phyloP scores from a whole-genome alignment of 2,113 vertebrate genomes.

The Rhagologus leucostigma region DNA sequence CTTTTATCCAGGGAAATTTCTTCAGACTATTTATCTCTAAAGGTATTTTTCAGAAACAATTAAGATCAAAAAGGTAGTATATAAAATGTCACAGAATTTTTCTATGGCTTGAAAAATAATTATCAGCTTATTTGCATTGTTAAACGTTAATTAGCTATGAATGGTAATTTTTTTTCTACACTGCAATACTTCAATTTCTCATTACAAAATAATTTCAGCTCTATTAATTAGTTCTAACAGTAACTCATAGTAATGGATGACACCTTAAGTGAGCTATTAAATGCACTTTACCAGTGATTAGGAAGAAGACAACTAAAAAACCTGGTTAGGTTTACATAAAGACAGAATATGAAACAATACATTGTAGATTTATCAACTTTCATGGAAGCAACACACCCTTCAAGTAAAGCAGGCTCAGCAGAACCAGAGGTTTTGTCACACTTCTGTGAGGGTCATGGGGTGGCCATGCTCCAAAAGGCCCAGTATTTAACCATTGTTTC shows the following conservation, averaged over 20 bases:
- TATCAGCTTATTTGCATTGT: conserved; percentile 56
- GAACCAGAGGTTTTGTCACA: not conserved
- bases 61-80: conserved; percentile 33
- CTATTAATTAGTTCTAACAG: conserved; percentile 67
- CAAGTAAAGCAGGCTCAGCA: not conserved
- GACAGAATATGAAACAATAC: conserved; percentile 49
- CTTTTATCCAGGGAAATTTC: not conserved
- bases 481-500: not conserved
- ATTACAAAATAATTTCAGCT: conserved; percentile 66
- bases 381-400: not conserved
- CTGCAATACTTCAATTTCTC: conserved; percentile 57
- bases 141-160: conserved; percentile 50
- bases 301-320: conserved; percentile 59
- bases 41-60: conserved; percentile 56
- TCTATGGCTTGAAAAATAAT: conserved; percentile 42
- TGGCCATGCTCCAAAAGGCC: not conserved
- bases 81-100: conserved; percentile 57
- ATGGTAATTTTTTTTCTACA: conserved; percentile 33
- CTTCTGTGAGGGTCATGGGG: not conserved
- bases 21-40: not conserved
- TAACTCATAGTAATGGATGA: conserved; percentile 69
- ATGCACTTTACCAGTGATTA: conserved; percentile 56
- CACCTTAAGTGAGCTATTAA: conserved; percentile 69
- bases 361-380: conserved; percentile 6
- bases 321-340: conserved; percentile 51